A percentile compares a stretch with the other conserved stretches of the same genome.
Evolutionary conservation across 2,888 invertebrate species (phyloP).

Genomic region (Caradrina clavipalpis): DNA sequence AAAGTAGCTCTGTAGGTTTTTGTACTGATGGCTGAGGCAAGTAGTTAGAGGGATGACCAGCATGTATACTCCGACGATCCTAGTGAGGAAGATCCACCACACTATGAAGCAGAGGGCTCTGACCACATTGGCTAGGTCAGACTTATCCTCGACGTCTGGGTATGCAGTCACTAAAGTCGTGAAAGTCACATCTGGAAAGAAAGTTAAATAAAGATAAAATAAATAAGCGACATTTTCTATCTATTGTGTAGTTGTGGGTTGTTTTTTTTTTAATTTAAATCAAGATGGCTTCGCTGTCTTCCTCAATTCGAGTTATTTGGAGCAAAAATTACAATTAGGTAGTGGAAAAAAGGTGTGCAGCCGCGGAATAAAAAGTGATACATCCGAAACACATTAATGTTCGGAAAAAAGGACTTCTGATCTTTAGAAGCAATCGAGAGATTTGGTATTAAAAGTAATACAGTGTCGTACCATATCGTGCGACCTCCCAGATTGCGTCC

Average conservation of each 20-base stretch:
- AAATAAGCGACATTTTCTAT: neutral
- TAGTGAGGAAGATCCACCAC: constrained; percentile 68
- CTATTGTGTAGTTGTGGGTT: neutral
- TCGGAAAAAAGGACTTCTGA: no score
- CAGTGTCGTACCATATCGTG: constrained; percentile 51
- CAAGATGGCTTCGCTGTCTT: neutral
- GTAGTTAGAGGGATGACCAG: constrained; percentile 66
- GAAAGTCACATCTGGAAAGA: constrained; percentile 65
- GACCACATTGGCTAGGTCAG: constrained; percentile 55
- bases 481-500: constrained; percentile 59
- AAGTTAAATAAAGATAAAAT: neutral
- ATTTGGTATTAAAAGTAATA: neutral
- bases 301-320: neutral
- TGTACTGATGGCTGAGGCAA: constrained; percentile 73
- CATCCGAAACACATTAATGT: no score
- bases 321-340: neutral
- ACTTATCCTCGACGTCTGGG: constrained; percentile 69
- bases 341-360: neutral
- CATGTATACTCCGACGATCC: constrained; percentile 59
- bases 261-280: neutral
- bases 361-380: no score
- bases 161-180: constrained; percentile 71
- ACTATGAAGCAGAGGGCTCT: constrained; percentile 62
- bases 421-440: neutral
- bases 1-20: constrained; percentile 77